A percentile compares a stretch with the other conserved stretches of the same genome.
Conservation (phyloP, 2,888 invertebrate genomes). For the Ichneumon xanthorius region DNA sequence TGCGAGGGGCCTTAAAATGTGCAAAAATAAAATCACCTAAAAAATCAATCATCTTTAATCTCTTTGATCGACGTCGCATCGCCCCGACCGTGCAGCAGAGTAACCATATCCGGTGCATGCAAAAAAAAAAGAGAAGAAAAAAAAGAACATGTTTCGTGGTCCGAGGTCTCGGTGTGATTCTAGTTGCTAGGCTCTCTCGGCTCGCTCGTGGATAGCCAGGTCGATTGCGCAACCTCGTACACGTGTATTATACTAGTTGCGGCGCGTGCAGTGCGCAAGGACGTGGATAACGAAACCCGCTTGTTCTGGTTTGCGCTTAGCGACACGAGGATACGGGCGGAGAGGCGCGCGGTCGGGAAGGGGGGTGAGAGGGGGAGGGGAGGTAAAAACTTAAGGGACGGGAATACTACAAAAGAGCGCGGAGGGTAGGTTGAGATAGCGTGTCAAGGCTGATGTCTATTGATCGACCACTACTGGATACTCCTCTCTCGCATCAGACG, state of each 20-base stretch:
- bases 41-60: neutral
- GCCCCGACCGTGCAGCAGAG: neutral
- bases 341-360: neutral
- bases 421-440: slow-evolving; percentile 73
- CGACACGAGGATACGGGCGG: slow-evolving; percentile 22
- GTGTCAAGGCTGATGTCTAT: slow-evolving; percentile 82
- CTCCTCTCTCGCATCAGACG: slow-evolving; percentile 23
- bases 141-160: slow-evolving; percentile 12
- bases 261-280: slow-evolving; percentile 58
- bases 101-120: neutral
- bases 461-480: slow-evolving; percentile 75
- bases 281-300: slow-evolving; percentile 50
- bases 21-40: neutral
- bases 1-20: neutral
- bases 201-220: slow-evolving; percentile 34
- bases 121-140: slow-evolving; percentile 38
- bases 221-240: slow-evolving; percentile 56
- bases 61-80: neutral
- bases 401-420: slow-evolving; percentile 22
- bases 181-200: slow-evolving; percentile 41
- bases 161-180: slow-evolving; percentile 33
- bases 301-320: slow-evolving; percentile 2
- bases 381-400: slow-evolving; percentile 53
- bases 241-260: slow-evolving; percentile 52
- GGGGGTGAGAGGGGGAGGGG: slow-evolving; percentile 4